Evolutionary conservation across 2,888 invertebrate species (phyloP).

Genomic region (Tenthredo notha): DNA sequence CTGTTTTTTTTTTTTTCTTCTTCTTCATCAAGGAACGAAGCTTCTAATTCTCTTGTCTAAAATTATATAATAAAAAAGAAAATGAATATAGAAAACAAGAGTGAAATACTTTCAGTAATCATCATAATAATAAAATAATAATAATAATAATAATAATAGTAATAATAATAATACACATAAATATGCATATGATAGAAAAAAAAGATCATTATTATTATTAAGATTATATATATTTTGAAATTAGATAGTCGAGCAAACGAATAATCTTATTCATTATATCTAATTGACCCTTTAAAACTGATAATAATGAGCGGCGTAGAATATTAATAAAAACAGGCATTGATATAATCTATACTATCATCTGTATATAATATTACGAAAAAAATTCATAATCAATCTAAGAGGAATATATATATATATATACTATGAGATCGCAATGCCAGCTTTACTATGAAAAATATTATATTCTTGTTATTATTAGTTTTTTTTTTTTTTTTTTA

Average conservation of each 20-base stretch:
- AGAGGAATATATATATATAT: background rate
- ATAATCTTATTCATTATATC: too few species aligned
- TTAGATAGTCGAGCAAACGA: too few species aligned
- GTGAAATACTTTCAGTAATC: background rate
- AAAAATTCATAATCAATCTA: background rate
- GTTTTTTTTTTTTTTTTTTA: background rate
- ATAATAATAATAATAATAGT: background rate
- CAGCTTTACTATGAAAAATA: background rate
- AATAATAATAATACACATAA: too few species aligned
- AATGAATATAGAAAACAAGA: background rate
- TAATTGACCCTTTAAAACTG: background rate
- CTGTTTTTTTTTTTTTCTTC: background rate
- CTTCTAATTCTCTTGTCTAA: background rate
- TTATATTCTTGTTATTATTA: background rate
- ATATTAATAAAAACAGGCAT: background rate
- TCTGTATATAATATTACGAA: too few species aligned
- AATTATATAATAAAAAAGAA: background rate
- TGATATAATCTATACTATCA: background rate
- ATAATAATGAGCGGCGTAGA: background rate
- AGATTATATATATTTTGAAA: too few species aligned
- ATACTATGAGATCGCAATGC: background rate
- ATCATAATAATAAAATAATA: background rate
- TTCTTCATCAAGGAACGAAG: background rate
- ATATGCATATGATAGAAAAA: too few species aligned
- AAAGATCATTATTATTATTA: too few species aligned